Conservation (phyloP, 2,113 vertebrate genomes). For the Neofelis nebulosa region DNA sequence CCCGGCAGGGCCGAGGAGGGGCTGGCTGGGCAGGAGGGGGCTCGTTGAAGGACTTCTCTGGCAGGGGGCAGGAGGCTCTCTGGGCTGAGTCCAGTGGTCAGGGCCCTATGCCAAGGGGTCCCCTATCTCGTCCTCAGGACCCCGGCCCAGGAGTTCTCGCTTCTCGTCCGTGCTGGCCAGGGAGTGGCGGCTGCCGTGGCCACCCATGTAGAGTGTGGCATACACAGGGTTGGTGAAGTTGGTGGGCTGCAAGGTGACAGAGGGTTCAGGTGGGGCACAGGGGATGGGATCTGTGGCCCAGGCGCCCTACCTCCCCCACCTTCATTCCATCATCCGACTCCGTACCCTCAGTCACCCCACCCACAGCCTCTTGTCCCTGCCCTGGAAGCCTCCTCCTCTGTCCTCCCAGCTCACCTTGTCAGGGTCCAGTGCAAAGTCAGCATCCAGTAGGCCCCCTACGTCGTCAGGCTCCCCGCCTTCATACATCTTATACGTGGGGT, state of each 20-base stretch:
- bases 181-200: conserved; percentile 96
- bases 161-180: conserved; percentile 98
- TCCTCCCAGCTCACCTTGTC: conserved; percentile 89
- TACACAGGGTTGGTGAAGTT: conserved; percentile 99
- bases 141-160: conserved; percentile 94
- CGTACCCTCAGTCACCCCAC: rapidly evolving
- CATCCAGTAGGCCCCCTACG: conserved; percentile 95
- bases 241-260: conserved; percentile 88
- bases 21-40: conserved; percentile 47
- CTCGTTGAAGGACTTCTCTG: conserved; percentile 63
- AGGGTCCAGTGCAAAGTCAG: conserved; percentile 95
- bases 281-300: rapidly evolving
- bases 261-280: not conserved
- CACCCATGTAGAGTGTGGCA: conserved; percentile 98
- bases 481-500: conserved; percentile 98
- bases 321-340: not conserved
- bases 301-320: not conserved
- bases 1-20: conserved; percentile 81
- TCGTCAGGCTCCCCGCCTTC: conserved; percentile 95
- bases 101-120: conserved; percentile 94
- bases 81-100: conserved; percentile 61
- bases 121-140: conserved; percentile 92
- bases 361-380: not conserved
- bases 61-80: conserved; percentile 18
- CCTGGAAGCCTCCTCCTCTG: rapidly evolving